These are phyloP conservation scores for Carposina sasakii DNA, from an alignment of 1,140 invertebrate species.

Conservation along the genomic window DNA sequence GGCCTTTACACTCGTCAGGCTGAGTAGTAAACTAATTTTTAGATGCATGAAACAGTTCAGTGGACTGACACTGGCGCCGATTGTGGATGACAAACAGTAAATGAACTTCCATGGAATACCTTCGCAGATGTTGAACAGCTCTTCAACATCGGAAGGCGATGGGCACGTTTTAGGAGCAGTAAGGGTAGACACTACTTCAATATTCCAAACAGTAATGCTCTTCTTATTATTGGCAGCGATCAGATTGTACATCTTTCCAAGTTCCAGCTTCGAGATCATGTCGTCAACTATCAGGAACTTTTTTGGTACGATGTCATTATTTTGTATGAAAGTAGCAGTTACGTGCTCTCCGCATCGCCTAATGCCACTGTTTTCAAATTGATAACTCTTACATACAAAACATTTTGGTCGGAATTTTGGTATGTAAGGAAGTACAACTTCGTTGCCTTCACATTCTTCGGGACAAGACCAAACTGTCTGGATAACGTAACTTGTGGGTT, in stretches of 20 bases:
- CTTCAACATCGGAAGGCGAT: slow-evolving; percentile 38
- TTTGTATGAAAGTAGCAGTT: slow-evolving; percentile 37
- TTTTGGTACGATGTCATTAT: slow-evolving; percentile 31
- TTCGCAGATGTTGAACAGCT: slow-evolving; percentile 39
- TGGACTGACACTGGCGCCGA: slow-evolving; percentile 46
- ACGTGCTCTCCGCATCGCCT: slow-evolving; percentile 53
- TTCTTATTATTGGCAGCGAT: slow-evolving; percentile 39
- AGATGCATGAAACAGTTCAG: slow-evolving; percentile 54
- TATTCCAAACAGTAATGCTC: slow-evolving; percentile 34
- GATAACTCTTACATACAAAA: slow-evolving; percentile 42
- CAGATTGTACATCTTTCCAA: slow-evolving; percentile 39
- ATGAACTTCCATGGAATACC: slow-evolving; percentile 55
- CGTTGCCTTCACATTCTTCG: slow-evolving; percentile 59
- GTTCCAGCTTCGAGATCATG: slow-evolving; percentile 37
- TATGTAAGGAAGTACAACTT: slow-evolving; percentile 51
- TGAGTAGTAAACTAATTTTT: slow-evolving; percentile 55
- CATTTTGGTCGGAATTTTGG: slow-evolving; percentile 56
- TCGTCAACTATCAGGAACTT: slow-evolving; percentile 42
- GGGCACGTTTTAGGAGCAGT: slow-evolving; percentile 30
- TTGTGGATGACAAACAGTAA: slow-evolving; percentile 52
- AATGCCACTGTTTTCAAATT: slow-evolving; percentile 54
- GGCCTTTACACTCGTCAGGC: slow-evolving; percentile 50
- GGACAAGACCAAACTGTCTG: slow-evolving; percentile 64
- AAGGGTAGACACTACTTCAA: slow-evolving; percentile 35
- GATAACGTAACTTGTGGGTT: slow-evolving; percentile 42